These are phyloP conservation scores for Sebastes matsubarae DNA, from an alignment of 2,797 vertebrate genomes.

Conservation along the genomic window DNA sequence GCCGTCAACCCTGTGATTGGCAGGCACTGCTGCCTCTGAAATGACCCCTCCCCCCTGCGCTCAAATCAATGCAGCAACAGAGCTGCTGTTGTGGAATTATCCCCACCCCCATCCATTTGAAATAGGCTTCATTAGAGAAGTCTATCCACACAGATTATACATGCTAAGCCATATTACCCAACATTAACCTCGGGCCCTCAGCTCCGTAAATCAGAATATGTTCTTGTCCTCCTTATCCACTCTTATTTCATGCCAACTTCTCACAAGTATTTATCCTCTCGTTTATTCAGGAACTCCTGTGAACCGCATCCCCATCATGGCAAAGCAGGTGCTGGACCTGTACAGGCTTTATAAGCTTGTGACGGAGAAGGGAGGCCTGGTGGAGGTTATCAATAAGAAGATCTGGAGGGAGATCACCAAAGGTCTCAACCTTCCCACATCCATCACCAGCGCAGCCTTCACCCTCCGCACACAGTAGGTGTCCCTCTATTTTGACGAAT, in stretches of 20 bases:
- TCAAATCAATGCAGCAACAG: slow-evolving; percentile 59
- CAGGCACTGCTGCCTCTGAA: slow-evolving; percentile 43
- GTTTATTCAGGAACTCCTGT: slow-evolving; percentile 90
- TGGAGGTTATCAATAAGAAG: slow-evolving; percentile 99
- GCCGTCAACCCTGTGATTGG: slow-evolving; percentile 63
- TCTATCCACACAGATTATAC: slow-evolving; percentile 57
- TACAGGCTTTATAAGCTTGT: slow-evolving; percentile 95
- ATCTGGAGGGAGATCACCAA: slow-evolving; percentile 99
- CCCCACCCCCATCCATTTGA: slow-evolving; percentile 62
- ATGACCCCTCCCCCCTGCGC: slow-evolving; percentile 36
- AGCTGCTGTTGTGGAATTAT: slow-evolving; percentile 51
- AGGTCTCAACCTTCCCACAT: slow-evolving; percentile 96
- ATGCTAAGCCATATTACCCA: slow-evolving; percentile 43
- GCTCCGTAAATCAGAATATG: slow-evolving; percentile 7
- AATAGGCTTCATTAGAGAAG: slow-evolving; percentile 71
- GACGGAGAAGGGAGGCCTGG: slow-evolving; percentile 97
- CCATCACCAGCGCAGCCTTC: slow-evolving; percentile 98
- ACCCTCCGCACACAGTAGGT: slow-evolving; percentile 98
- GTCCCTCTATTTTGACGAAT: not conserved
- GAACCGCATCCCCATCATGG: slow-evolving; percentile 98
- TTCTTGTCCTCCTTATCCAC: not conserved
- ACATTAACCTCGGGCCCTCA: slow-evolving; percentile 19
- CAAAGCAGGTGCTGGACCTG: slow-evolving; percentile 95
- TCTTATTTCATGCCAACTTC: not conserved
- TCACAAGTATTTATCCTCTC: not conserved